Base-by-base conservation (phyloP, 2,797 vertebrate species). In the Myripristis murdjan region DNA sequence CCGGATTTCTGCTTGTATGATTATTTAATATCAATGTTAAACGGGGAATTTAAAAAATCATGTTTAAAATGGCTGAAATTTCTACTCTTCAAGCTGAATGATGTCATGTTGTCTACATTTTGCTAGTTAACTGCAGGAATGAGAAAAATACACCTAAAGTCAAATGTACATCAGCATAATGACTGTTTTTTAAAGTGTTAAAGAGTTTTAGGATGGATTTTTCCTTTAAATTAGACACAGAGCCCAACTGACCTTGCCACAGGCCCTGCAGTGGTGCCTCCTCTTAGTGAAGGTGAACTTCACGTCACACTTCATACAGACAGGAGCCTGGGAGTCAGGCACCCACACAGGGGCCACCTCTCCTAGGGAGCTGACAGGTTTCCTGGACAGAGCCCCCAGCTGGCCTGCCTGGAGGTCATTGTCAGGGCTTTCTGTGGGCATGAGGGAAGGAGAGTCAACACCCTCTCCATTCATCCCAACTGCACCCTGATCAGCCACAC, bases 201-300 rank as follows among this genome's bases (percentile, higher is more conserved):
- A 12, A 4, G 1, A 18, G 37, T 49, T 24, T 33, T 59, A 35
- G 8, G 22, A 23, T 3, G 35, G 12, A 31, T 46, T 49, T 23
- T 51, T 7, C 33, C 2, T 43, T 54, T 64, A 73, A 35, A 15
- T 49, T 61, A 22, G 48, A 35, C 60, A 7, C 1, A 33, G 31
- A 1, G 2, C 39, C 63, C 15, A 56, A 80, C 96, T 94, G 93
- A 99, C 98, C 97, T 99, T 99, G 75, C 98, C 98, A 69, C 98
- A 99, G 69, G 98, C 98, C 93, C 98, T 96, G 94, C 98, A 99
- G 91, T 99, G 98, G 89, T 99, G 98, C 76, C 98, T 96, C 90
- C 98, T 95, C 94, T 98, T 99, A 86, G 98, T 99, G 91, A 99
- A 99, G 68, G 98, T 99, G 93, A 99, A 99, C 92, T 96, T 98